Percentiles rank a stretch among this genome's conserved stretches.
These are phyloP conservation scores for Fragum sueziense DNA, from an alignment of 2,888 invertebrate species.

Conservation along the genomic window DNA sequence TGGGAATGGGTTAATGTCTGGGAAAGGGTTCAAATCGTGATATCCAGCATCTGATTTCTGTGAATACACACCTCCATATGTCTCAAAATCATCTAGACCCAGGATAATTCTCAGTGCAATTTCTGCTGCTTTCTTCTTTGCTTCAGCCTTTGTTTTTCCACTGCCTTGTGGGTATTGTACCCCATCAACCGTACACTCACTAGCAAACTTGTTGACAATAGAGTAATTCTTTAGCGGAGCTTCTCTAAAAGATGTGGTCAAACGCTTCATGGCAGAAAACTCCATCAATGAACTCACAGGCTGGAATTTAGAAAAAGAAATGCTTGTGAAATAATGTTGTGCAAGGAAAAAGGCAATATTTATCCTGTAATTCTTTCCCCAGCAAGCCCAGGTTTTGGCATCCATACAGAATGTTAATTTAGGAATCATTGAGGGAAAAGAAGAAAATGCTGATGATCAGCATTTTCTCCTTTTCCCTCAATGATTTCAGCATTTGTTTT, in stretches of 20 bases:
- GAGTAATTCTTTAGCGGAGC: constrained; percentile 62
- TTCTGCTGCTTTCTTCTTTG: constrained; percentile 76
- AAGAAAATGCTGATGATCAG: too few species aligned
- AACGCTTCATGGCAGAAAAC: constrained; percentile 66
- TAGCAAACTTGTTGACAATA: constrained; percentile 71
- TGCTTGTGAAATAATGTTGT: too few species aligned
- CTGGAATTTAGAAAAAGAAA: too few species aligned
- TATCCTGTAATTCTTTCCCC: too few species aligned
- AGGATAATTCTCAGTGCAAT: constrained; percentile 73
- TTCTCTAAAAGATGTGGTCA: constrained; percentile 67
- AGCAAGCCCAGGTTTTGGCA: too few species aligned
- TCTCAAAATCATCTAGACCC: constrained; percentile 59
- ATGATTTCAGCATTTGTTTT: constrained; percentile 80
- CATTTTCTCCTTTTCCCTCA: too few species aligned
- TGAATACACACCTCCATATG: constrained; percentile 8
- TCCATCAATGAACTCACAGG: constrained; percentile 77
- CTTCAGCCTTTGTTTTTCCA: constrained; percentile 80
- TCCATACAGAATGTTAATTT: too few species aligned
- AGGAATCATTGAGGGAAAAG: too few species aligned
- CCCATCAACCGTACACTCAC: constrained; percentile 71
- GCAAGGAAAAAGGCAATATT: too few species aligned
- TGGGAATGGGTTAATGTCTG: too few species aligned
- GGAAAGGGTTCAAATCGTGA: too few species aligned
- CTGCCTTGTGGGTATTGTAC: constrained; percentile 72
- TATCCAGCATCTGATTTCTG: too few species aligned